These are phyloP conservation scores for Euplagia quadripunctaria DNA, from an alignment of 2,888 invertebrate species.

Conservation along the genomic window DNA sequence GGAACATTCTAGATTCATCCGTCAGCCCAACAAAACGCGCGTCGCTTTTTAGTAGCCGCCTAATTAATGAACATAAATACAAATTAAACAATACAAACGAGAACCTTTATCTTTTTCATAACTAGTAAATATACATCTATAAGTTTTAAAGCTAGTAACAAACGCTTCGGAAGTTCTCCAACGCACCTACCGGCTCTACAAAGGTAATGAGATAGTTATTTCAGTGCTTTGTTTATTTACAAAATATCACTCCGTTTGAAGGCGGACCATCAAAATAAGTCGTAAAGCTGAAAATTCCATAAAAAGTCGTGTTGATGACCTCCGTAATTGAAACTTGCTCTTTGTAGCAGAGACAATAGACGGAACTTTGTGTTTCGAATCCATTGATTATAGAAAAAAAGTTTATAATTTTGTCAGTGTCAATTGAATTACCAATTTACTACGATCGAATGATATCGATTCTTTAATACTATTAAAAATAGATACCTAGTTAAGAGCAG, in stretches of 20 bases:
- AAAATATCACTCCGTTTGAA: slow-evolving; percentile 88
- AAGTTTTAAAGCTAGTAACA: slow-evolving; percentile 67
- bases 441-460: not conserved
- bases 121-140: slow-evolving; percentile 57
- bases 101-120: slow-evolving; percentile 50
- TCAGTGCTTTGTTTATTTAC: slow-evolving; percentile 87
- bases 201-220: slow-evolving; percentile 86
- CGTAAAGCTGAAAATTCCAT: slow-evolving; percentile 86
- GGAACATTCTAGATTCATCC: slow-evolving; percentile 9
- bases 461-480: not conserved
- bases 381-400: slow-evolving; percentile 71
- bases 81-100: slow-evolving; percentile 45
- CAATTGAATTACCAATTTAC: not conserved
- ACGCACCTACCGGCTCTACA: slow-evolving; percentile 82
- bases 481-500: not conserved
- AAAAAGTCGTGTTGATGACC: slow-evolving; percentile 87
- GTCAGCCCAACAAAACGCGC: slow-evolving; percentile 14
- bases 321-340: slow-evolving; percentile 82
- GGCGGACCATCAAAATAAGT: slow-evolving; percentile 87
- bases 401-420: slow-evolving; percentile 2
- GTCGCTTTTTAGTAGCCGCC: slow-evolving; percentile 26
- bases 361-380: slow-evolving; percentile 71
- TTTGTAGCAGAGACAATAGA: slow-evolving; percentile 86
- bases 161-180: slow-evolving; percentile 69
- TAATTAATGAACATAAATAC: slow-evolving; percentile 46